Evolutionary conservation across 2,888 invertebrate genomes (phyloP).

Genomic region (Scaptomyza caliginosa): DNA sequence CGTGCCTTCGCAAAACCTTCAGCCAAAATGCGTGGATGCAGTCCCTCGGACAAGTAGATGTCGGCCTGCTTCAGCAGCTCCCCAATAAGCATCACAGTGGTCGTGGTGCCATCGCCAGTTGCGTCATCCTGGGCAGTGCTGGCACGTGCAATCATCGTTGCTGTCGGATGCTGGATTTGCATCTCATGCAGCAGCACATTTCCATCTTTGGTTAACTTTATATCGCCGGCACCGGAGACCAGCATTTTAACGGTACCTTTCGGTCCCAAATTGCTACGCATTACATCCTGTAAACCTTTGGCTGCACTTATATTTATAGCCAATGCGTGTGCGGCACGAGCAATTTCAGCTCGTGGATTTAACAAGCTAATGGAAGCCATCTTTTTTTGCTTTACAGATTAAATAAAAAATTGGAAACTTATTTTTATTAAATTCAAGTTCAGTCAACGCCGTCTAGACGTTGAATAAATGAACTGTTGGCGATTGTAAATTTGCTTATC

Average conservation of each 20-base stretch:
- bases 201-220: constrained; percentile 99
- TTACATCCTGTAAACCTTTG: constrained; percentile 99
- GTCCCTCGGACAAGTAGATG: constrained; percentile 95
- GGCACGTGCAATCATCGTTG: constrained; percentile 98
- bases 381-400: constrained; percentile 82
- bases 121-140: constrained; percentile 99
- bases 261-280: constrained; percentile 99
- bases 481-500: no score
- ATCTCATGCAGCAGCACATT: constrained; percentile 99
- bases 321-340: constrained; percentile 96
- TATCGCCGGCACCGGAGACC: constrained; percentile 99
- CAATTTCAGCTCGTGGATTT: constrained; percentile 99
- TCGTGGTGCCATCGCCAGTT: constrained; percentile 99
- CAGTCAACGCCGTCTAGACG: constrained; percentile 34
- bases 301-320: constrained; percentile 98
- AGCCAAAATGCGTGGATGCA: constrained; percentile 94
- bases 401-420: constrained; percentile 14
- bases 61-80: constrained; percentile 99
- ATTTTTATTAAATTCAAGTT: constrained; percentile 24
- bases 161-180: constrained; percentile 99
- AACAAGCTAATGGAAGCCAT: constrained; percentile 97
- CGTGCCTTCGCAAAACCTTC: constrained; percentile 98
- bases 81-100: constrained; percentile 98
- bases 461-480: no score
- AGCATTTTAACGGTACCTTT: constrained; percentile 99